Conservation (phyloP, 2,888 invertebrate species). For the Tupiocoris notatus region DNA sequence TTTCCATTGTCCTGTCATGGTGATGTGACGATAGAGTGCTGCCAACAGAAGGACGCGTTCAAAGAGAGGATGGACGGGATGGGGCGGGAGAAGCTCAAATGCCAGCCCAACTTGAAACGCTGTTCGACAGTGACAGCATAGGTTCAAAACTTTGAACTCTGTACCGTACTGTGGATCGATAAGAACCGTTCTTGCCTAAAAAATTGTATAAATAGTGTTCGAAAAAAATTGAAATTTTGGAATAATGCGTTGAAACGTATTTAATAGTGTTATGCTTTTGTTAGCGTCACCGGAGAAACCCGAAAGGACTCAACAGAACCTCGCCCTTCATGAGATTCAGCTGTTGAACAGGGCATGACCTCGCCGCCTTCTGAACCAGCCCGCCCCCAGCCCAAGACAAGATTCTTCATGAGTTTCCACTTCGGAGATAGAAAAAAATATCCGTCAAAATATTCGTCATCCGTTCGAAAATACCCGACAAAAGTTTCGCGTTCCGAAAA, state of each 20-base stretch:
- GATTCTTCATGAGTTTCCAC: no score
- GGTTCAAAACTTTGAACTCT: not conserved
- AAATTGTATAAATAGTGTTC: no score
- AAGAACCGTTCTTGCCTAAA: not conserved
- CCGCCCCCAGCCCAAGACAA: not conserved
- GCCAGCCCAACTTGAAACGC: not conserved
- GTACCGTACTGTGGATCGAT: not conserved
- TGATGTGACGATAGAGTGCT: no score
- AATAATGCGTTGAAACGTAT: no score
- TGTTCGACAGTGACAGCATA: not conserved
- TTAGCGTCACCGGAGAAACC: not conserved
- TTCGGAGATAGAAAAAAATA: no score
- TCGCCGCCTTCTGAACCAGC: not conserved
- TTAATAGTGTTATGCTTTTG: not conserved
- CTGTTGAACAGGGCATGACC: constrained; percentile 21
- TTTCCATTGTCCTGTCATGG: no score
- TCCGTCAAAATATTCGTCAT: no score
- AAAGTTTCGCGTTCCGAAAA: no score
- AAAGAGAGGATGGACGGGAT: not conserved
- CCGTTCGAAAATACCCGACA: no score
- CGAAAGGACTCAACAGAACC: not conserved
- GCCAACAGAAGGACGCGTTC: not conserved
- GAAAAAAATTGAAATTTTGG: no score
- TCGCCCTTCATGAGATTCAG: constrained; percentile 8
- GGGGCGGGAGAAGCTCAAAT: not conserved